Evolutionary conservation across 1,140 invertebrate species (phyloP).

Genomic region (Cydia fagiglandana): DNA sequence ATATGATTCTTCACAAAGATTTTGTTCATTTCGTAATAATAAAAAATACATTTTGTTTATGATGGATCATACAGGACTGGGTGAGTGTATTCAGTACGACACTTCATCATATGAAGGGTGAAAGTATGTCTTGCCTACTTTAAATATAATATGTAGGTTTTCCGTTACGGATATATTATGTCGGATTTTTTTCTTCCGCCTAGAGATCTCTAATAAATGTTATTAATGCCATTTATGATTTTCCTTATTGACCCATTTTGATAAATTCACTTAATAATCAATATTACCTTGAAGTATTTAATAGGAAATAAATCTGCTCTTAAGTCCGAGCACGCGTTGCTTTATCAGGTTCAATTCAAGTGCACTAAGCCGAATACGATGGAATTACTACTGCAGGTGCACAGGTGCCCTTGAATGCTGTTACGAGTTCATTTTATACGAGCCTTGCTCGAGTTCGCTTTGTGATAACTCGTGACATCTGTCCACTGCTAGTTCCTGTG

Average conservation of each 20-base stretch:
- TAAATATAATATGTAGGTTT: too few relatives aligned
- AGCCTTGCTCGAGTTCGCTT: neutral
- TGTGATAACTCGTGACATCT: neutral
- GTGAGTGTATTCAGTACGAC: too few relatives aligned
- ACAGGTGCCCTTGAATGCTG: constrained; percentile 5
- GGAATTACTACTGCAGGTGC: neutral
- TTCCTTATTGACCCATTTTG: neutral
- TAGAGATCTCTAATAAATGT: too few relatives aligned
- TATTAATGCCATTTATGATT: too few relatives aligned
- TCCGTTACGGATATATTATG: too few relatives aligned
- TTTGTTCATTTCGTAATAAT: too few relatives aligned
- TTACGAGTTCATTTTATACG: neutral
- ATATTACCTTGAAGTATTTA: neutral
- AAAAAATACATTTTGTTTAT: too few relatives aligned
- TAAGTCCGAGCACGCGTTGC: neutral
- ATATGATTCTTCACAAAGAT: too few relatives aligned
- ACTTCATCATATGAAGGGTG: too few relatives aligned
- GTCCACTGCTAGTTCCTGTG: neutral
- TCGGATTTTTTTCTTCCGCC: too few relatives aligned
- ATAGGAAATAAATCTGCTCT: neutral
- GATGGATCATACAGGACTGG: too few relatives aligned
- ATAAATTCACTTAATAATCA: neutral
- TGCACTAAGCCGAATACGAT: neutral
- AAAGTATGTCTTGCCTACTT: too few relatives aligned
- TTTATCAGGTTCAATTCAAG: neutral